These are phyloP conservation scores for Xanthia icteritia DNA, from an alignment of 2,888 invertebrate species.

Conservation along the genomic window DNA sequence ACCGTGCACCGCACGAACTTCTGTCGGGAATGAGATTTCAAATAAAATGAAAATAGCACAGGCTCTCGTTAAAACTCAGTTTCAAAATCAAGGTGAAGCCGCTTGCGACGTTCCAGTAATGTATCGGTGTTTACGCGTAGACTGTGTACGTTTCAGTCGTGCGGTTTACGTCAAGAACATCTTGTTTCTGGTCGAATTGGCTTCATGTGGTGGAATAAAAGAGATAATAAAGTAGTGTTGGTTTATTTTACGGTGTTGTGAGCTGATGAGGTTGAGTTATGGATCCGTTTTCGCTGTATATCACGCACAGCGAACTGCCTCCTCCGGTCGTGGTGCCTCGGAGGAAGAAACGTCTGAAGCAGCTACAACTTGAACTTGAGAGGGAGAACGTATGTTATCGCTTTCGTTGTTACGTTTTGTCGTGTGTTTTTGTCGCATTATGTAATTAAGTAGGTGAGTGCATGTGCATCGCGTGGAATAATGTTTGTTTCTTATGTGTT, in stretches of 20 bases:
- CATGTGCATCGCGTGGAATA: slow-evolving; percentile 54
- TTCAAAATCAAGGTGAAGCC: slow-evolving; percentile 90
- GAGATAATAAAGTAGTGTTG: slow-evolving; percentile 72
- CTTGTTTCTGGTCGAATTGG: slow-evolving; percentile 75
- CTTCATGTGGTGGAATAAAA: slow-evolving; percentile 70
- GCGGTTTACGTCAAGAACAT: slow-evolving; percentile 78
- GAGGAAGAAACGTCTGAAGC: slow-evolving; percentile 86
- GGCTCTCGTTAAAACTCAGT: slow-evolving; percentile 83
- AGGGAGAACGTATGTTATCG: slow-evolving; percentile 73
- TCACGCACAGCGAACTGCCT: slow-evolving; percentile 83
- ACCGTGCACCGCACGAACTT: slow-evolving; percentile 85
- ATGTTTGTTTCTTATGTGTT: slow-evolving; percentile 50
- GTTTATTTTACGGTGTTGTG: slow-evolving; percentile 68
- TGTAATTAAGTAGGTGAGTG: slow-evolving; percentile 68
- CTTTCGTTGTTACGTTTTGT: slow-evolving; percentile 59
- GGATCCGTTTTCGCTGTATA: slow-evolving; percentile 88
- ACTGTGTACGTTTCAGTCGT: slow-evolving; percentile 75
- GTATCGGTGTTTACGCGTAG: slow-evolving; percentile 80
- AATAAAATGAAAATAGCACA: slow-evolving; percentile 88
- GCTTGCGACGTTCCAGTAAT: slow-evolving; percentile 86
- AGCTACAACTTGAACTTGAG: slow-evolving; percentile 82
- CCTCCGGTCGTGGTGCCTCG: slow-evolving; percentile 86
- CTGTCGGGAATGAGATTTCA: slow-evolving; percentile 85
- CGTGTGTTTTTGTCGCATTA: slow-evolving; percentile 66
- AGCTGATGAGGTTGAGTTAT: slow-evolving; percentile 69